Base-by-base conservation (phyloP, 1,140 invertebrate species). In the Plutomurus gul region DNA sequence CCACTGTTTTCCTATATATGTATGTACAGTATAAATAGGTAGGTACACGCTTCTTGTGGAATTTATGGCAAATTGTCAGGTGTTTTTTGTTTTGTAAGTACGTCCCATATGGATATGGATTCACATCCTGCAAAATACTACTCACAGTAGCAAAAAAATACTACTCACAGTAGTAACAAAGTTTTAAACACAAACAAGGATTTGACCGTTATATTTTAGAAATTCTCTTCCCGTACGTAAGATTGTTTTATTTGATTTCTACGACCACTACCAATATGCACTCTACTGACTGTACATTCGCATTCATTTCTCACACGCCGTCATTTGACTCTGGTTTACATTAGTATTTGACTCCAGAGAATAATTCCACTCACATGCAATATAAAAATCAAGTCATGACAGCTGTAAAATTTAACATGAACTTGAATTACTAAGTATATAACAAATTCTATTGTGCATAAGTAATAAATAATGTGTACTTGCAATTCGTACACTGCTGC, bases 311-410 rank as follows among this genome's bases (percentile, higher is more conserved):
- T 60, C 51, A 4, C n/a, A 1, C 5, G 49, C 4, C n/a, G n/a
- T n/a, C n/a, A n/a, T n/a, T 11, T 46, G 1, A 0, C 43, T 46
- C 43, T 46, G 11, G 10, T 16, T 27, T 51, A 51, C 49, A 27
- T 27, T 27, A 8, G 16, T 16, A 27, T 27, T 8, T 13, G 22
- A 56, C 51, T 56, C 22, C 30, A 0, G 8, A 7, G 51, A 49
- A n/a, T 20, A 49, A 6, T 16, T 25, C 33, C 11, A 30, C 51
- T 60, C 51, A 60, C 51, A 60, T 60, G 51, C 51, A 60, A 60
- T 60, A 33, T 60, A 60, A 60, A 60, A 60, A 60, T 60, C 51
- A 60, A 60, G 33, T 60, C 33, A 60, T 60, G 51, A 60, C 51
- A 30, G 22, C 51, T 60, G 33, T 60, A 60, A 60, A 60, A 60